Evolutionary conservation across 2,113 vertebrate genomes (phyloP), one percentile per base, ranked within the genome.

Genomic region (Lepisosteus oculatus): DNA sequence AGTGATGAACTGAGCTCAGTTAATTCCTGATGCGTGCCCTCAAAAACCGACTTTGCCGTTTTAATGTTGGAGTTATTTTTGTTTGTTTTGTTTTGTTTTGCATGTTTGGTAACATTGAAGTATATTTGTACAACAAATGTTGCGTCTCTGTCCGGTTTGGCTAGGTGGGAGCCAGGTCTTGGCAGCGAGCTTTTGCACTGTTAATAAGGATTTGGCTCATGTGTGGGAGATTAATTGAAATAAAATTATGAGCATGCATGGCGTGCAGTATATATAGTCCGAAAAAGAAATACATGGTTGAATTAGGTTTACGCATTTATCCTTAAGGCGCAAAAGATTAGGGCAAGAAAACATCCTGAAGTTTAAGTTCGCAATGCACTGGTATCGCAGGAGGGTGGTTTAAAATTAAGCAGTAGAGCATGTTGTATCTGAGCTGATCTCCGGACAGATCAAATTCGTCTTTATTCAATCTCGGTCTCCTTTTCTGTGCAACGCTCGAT

Each of bases 131-230:
- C 47, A 51, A 6, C 5, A 5, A 51, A 6, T 51, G 5, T 51
- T 51, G 47, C 47, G 47, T 5, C 47, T 5, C 47, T 51, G 47
- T 51, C 47, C 47, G 5, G 47, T 5, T 51, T 5, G 47, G 47
- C 47, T 6, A 51, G 5, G 9, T 51, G 12, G 8, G 41, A 15
- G 41, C 13, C 42, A 3, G 15, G 17, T 13, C 13, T 64, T 64
- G 62, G 15, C 8, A 64, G 12, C 17, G 62, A 64, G 62, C 13
- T 2, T 29, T 15, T 41, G 42, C 17, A 7, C 3, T 42, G 62
- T 64, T 64, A 64, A 64, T n/a, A 64, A 64, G 62, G 62, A 64
- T 3, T 64, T 64, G 62, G 62, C 62, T 64, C 15, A 14, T 3
- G 14, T 61, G 17, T 61, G 59, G 14, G 14, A 61, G 59, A 29